Evolutionary conservation across 2,888 invertebrate species (phyloP).

Genomic region (Epirrhoe tristata): DNA sequence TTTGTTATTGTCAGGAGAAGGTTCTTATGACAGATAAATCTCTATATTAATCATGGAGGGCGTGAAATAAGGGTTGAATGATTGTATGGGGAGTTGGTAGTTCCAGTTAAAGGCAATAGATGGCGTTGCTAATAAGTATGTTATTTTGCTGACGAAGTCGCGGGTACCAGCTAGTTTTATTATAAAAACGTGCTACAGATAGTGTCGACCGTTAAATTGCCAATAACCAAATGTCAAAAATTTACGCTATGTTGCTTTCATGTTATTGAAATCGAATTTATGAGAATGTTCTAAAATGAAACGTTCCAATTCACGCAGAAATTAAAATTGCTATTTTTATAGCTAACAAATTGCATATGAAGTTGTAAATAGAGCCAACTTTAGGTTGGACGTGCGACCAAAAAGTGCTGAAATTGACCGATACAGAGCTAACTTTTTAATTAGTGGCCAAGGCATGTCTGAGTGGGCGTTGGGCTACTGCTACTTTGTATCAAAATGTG

Average conservation of each 20-base stretch:
- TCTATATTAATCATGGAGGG: too few species aligned
- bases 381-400: slow-evolving; percentile 37
- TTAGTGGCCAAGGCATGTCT: slow-evolving; percentile 37
- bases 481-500: slow-evolving; percentile 16
- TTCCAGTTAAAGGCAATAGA: too few species aligned
- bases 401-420: slow-evolving; percentile 49
- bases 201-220: slow-evolving; percentile 11
- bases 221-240: slow-evolving; percentile 32
- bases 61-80: too few species aligned
- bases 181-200: slow-evolving; percentile 10
- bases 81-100: too few species aligned
- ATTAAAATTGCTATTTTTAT: slow-evolving; percentile 41
- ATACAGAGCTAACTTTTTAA: slow-evolving; percentile 46
- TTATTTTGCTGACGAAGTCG: too few species aligned
- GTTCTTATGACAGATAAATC: too few species aligned
- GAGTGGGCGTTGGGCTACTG: slow-evolving; percentile 16
- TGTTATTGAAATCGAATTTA: slow-evolving; percentile 46
- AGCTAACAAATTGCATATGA: slow-evolving; percentile 42
- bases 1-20: too few species aligned
- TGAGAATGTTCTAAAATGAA: slow-evolving; percentile 38
- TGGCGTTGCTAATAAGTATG: too few species aligned
- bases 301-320: slow-evolving; percentile 40
- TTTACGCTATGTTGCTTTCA: slow-evolving; percentile 35
- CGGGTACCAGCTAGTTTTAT: too few species aligned
- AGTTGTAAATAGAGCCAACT: slow-evolving; percentile 47